A percentile compares a stretch with the other conserved stretches of the same genome.
phyloP scores from a whole-genome alignment of 1,140 invertebrate genomes.

The Drosophila bocqueti region DNA sequence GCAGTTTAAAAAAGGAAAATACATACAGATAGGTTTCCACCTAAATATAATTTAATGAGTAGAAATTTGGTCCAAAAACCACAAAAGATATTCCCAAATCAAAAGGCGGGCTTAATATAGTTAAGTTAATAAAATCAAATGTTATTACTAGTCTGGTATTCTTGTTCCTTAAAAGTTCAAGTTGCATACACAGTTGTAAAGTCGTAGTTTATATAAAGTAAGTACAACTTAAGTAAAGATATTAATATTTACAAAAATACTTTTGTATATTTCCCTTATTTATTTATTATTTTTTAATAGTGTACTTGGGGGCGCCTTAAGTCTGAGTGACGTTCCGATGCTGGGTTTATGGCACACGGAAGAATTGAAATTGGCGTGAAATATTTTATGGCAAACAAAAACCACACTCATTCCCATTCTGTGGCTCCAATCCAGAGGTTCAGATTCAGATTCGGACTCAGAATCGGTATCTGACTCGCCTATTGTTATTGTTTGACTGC shows the following conservation, averaged over 20 bases:
- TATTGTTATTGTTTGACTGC: constrained; percentile 64
- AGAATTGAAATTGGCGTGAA: constrained; percentile 71
- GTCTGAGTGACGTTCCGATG: constrained; percentile 51
- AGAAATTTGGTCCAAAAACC: too few species aligned
- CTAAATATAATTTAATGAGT: too few species aligned
- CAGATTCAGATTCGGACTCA: constrained; percentile 32
- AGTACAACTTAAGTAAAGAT: background rate
- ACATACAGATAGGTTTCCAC: too few species aligned
- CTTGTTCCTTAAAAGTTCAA: too few species aligned
- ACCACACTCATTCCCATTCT: constrained; percentile 41
- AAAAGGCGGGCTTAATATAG: too few species aligned
- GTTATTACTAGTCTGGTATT: background rate
- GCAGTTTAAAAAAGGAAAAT: too few species aligned
- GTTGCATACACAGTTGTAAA: too few species aligned
- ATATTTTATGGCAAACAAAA: constrained; percentile 70
- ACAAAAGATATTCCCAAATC: too few species aligned
- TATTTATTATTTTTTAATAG: constrained; percentile 4
- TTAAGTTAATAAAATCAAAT: background rate
- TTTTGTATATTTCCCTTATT: too few species aligned
- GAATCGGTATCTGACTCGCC: constrained; percentile 32
- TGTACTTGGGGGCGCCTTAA: constrained; percentile 16
- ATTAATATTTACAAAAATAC: too few species aligned
- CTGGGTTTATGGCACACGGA: constrained; percentile 1
- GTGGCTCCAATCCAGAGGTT: background rate
- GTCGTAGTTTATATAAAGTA: background rate